A percentile compares a stretch with the other conserved stretches of the same genome.
phyloP scores from a whole-genome alignment of 2,113 vertebrate species.

The Numida meleagris region DNA sequence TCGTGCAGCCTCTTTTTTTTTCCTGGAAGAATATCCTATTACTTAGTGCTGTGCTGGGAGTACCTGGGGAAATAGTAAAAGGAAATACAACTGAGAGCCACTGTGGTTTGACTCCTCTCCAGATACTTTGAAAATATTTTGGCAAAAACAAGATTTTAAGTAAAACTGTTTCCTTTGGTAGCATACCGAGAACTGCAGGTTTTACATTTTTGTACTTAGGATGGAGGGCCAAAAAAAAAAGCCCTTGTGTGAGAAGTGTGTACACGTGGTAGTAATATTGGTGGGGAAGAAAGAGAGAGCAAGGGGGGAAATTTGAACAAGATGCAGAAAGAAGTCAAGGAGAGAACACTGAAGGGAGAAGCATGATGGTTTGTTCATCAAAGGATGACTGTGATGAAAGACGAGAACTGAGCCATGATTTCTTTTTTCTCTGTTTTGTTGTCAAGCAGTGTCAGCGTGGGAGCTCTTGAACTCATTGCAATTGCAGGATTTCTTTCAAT shows the following conservation, averaged over 20 bases:
- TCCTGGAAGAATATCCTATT: constrained; percentile 79
- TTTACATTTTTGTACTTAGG: constrained; percentile 78
- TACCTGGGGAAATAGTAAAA: constrained; percentile 83
- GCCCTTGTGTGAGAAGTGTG: constrained; percentile 30
- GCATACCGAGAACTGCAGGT: constrained; percentile 79
- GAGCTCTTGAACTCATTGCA: background rate
- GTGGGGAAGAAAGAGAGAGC: background rate
- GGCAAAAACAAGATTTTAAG: constrained; percentile 84
- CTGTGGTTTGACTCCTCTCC: constrained; percentile 85
- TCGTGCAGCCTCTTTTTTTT: constrained; percentile 45
- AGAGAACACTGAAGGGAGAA: background rate
- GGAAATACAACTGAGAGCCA: constrained; percentile 83
- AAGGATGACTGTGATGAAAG: background rate
- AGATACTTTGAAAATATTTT: constrained; percentile 87
- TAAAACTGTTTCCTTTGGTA: constrained; percentile 89
- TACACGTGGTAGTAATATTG: constrained; percentile 21
- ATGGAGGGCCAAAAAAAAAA: constrained; percentile 38
- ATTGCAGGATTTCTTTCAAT: background rate
- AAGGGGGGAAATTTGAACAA: background rate
- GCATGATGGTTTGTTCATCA: background rate
- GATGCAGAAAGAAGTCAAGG: background rate
- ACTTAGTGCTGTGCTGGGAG: constrained; percentile 78
- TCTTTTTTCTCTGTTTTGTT: background rate
- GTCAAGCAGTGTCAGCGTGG: background rate
- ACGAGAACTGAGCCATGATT: background rate